Evolutionary conservation across 92 coral and sea anemone species (phyloP), one percentile per base, ranked within the genome.

Genomic region (Bergia puertoricense): DNA sequence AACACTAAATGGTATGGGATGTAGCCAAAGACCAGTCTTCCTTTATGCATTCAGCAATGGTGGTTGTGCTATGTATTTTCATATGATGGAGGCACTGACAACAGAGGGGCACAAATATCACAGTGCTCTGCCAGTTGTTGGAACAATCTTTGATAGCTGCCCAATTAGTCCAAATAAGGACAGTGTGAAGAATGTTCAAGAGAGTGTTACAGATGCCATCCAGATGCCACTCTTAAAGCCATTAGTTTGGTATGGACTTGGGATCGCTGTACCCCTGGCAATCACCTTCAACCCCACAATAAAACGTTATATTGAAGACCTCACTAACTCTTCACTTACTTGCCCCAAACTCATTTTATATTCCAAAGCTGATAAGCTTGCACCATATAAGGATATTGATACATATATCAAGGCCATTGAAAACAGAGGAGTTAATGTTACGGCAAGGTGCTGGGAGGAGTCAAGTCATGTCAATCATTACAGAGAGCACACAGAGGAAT

Each of bases 71-170:
- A 89, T 94, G 89, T 92, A 88, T 40, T 94, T 89, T 81, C 97
- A 92, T 85, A 89, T 94, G 68, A 85, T 84, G 66, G 92, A 94
- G 88, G 94, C 94, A 59, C 69, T 94, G 46, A 90, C 92, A 37
- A 88, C 90, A 65, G 86, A 88, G 2, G 88, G 84, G 0, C 86
- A 80, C 20, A 86, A 57, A 59, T 88, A 86, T 88, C 90, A 85
- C 76, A 90, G 82, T 80, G 88, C 92, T 79, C 59, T 93, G 51
- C 90, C 90, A 76, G 91, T 97, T 37, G 92, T 86, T 5, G 99
- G 99, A 22, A 85, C 98, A 75, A 95, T 97, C 44, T 97, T 97
- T 91, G 99, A 96, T 85, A 96, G 99, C 91, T 95, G 98, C 82
- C 99, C 99, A 46, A 86, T 93, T 62, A 86, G 36, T 48, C 96